phyloP scores from a whole-genome alignment of 2,113 vertebrate genomes.

The Notarius lentiginosus region DNA sequence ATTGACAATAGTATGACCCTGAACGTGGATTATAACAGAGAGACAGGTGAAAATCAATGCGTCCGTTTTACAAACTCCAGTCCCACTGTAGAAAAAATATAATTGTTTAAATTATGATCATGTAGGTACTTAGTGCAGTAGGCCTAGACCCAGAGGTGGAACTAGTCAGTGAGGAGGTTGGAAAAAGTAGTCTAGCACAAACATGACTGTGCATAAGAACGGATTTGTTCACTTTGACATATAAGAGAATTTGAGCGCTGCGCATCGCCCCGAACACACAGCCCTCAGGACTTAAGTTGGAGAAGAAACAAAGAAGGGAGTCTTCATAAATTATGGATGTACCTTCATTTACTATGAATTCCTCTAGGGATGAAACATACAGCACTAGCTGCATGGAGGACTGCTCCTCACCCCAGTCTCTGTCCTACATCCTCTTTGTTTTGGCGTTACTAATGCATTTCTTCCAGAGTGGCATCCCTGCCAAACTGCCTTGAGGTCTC shows the following conservation, averaged over 20 bases:
- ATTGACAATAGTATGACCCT: background rate
- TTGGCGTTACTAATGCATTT: slow-evolving; percentile 61
- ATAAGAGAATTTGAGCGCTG: slow-evolving; percentile 12
- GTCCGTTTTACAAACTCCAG: background rate
- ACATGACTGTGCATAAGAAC: background rate
- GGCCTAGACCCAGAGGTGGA: background rate
- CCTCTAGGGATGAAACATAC: slow-evolving; percentile 32
- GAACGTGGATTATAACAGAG: background rate
- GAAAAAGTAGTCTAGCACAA: background rate
- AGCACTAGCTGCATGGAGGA: slow-evolving; percentile 23
- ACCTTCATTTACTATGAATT: slow-evolving; percentile 42
- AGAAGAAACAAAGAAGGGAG: slow-evolving; percentile 39
- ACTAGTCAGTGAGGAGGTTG: background rate
- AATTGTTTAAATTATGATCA: background rate
- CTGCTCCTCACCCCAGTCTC: slow-evolving; percentile 45
- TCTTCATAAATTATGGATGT: slow-evolving; percentile 48
- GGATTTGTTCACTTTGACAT: slow-evolving; percentile 9
- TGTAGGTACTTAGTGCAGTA: background rate
- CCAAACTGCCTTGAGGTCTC: slow-evolving; percentile 59
- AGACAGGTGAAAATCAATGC: background rate
- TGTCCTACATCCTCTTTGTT: slow-evolving; percentile 55
- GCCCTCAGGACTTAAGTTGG: slow-evolving; percentile 35
- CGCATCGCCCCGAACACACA: background rate
- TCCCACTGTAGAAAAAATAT: background rate
- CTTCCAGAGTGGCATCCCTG: slow-evolving; percentile 53